Evolutionary conservation across 2,888 invertebrate genomes (phyloP).

Genomic region (Eupelmus urozonus): DNA sequence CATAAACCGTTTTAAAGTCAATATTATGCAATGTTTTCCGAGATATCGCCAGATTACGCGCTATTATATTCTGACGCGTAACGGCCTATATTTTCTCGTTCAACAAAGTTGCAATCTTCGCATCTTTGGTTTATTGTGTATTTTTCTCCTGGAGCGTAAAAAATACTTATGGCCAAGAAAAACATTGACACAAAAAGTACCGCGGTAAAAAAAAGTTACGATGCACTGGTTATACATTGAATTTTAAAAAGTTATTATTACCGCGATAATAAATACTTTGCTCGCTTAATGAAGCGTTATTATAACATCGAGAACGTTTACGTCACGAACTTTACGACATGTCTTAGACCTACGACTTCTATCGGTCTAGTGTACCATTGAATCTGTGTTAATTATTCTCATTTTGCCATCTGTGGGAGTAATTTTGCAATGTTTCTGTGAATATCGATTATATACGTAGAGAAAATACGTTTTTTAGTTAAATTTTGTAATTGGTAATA

Average conservation of each 20-base stretch:
- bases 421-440: no score
- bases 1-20: not conserved
- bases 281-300: slow-evolving; percentile 16
- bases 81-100: not conserved
- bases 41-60: not conserved
- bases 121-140: not conserved
- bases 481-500: no score
- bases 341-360: not conserved
- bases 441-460: no score
- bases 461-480: no score
- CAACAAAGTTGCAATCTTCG: not conserved
- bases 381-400: not conserved
- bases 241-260: slow-evolving; percentile 1
- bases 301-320: slow-evolving; percentile 7
- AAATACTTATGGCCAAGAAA: not conserved
- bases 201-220: slow-evolving; percentile 12
- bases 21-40: not conserved
- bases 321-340: slow-evolving; percentile 11
- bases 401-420: no score
- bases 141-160: slow-evolving; percentile 17
- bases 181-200: slow-evolving; percentile 9
- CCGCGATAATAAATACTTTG: slow-evolving; percentile 18
- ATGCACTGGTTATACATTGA: not conserved
- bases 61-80: not conserved
- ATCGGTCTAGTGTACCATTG: slow-evolving; percentile 28